A percentile compares a stretch with the other conserved stretches of the same genome.
phyloP scores from a whole-genome alignment of 2,797 vertebrate genomes.

The Diglossa cyanea region DNA sequence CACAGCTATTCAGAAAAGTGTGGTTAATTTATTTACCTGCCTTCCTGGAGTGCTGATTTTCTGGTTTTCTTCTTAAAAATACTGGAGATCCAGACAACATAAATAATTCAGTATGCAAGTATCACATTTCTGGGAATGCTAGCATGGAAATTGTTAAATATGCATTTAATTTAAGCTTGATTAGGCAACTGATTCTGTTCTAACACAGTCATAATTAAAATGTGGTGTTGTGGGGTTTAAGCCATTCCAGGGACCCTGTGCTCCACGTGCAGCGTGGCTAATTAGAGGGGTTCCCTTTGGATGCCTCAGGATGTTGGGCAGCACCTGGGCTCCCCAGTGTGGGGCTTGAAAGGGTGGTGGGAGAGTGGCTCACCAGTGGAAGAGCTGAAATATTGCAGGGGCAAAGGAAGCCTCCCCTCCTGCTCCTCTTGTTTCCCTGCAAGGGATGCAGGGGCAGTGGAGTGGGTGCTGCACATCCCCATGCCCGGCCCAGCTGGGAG shows the following conservation, averaged over 20 bases:
- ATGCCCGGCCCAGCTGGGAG: neutral
- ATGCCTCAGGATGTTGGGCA: neutral
- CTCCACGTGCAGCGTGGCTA: neutral
- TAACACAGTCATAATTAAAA: slow-evolving; percentile 25
- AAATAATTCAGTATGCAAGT: slow-evolving; percentile 52
- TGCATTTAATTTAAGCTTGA: slow-evolving; percentile 62
- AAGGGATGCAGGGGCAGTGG: fast-evolving
- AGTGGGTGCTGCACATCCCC: fast-evolving
- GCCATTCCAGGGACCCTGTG: neutral
- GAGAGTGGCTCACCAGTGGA: neutral
- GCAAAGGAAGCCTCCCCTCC: neutral
- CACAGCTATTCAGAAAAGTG: neutral
- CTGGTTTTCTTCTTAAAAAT: neutral
- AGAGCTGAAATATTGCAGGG: neutral
- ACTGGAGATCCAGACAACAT: neutral
- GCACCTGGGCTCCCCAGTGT: fast-evolving
- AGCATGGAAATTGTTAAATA: slow-evolving; percentile 52
- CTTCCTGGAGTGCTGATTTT: neutral
- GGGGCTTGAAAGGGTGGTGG: neutral
- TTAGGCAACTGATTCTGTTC: neutral
- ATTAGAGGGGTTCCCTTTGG: neutral
- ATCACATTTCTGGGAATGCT: neutral
- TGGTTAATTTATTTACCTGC: neutral
- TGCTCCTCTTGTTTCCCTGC: neutral
- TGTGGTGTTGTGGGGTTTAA: neutral